A percentile compares a stretch with the other conserved stretches of the same genome.
Conservation (phyloP, 2,113 vertebrate genomes). For the Lates calcarifer region DNA sequence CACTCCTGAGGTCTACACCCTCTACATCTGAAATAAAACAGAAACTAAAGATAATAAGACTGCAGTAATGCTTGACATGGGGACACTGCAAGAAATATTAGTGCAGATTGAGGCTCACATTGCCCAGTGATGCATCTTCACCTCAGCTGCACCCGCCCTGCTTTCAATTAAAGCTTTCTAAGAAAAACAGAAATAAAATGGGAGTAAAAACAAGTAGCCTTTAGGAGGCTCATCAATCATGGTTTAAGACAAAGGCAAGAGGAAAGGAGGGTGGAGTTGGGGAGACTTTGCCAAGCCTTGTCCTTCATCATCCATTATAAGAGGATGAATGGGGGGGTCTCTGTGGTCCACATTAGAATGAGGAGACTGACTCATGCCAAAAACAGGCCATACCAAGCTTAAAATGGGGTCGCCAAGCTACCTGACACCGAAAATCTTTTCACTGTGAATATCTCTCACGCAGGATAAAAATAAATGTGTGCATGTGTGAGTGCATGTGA, state of each 20-base stretch:
- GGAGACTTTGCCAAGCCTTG: constrained; percentile 76
- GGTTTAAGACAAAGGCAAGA: constrained; percentile 75
- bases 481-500: not conserved
- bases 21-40: constrained; percentile 44
- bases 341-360: constrained; percentile 60
- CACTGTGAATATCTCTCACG: constrained; percentile 7
- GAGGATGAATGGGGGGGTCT: constrained; percentile 73
- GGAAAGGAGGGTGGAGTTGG: constrained; percentile 72
- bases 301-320: constrained; percentile 79
- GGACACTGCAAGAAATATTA: constrained; percentile 41
- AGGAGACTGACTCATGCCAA: constrained; percentile 54
- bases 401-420: constrained; percentile 56
- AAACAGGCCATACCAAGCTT: constrained; percentile 32
- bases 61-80: constrained; percentile 26
- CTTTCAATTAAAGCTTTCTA: constrained; percentile 74
- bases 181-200: constrained; percentile 60
- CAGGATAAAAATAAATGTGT: constrained; percentile 22
- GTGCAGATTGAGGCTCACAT: constrained; percentile 34
- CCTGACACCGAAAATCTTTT: constrained; percentile 29
- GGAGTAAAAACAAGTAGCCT: constrained; percentile 70
- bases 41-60: constrained; percentile 39
- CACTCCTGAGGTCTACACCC: constrained; percentile 18
- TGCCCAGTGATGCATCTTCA: constrained; percentile 58
- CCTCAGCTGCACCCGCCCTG: constrained; percentile 55
- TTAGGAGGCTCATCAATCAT: constrained; percentile 85